A percentile compares a stretch with the other conserved stretches of the same genome.
These are phyloP conservation scores for Drosophila setosimentum DNA, from an alignment of 2,888 invertebrate genomes.

Conservation along the genomic window DNA sequence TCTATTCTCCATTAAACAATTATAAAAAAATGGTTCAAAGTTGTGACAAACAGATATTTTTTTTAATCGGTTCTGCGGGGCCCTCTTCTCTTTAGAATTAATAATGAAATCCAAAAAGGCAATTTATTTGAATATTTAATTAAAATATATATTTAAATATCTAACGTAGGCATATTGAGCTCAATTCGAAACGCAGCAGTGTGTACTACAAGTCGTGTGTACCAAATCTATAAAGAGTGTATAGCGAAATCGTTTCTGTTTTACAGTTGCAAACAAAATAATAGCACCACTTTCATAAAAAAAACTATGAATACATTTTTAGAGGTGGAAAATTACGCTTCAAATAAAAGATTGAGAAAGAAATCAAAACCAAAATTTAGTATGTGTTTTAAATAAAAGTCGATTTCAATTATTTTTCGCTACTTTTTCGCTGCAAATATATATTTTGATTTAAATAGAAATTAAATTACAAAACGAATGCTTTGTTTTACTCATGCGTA, in stretches of 20 bases:
- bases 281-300: background rate
- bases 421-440: too few relatives aligned
- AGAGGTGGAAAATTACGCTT: background rate
- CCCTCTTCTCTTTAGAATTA: background rate
- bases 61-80: conserved; percentile 5
- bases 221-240: background rate
- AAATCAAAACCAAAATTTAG: background rate
- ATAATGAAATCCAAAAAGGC: background rate
- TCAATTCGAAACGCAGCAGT: background rate
- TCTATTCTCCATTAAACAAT: background rate
- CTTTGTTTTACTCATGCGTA: background rate
- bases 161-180: conserved; percentile 2
- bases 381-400: background rate
- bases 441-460: background rate
- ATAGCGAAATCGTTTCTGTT: background rate
- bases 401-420: too few relatives aligned
- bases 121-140: background rate
- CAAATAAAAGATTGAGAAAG: background rate
- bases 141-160: background rate
- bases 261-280: background rate
- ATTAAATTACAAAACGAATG: background rate
- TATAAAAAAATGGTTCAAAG: background rate
- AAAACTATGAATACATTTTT: background rate
- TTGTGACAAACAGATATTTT: conserved; percentile 14
- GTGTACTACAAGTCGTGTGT: background rate